Conservation (phyloP, 2,888 invertebrate species). For the Xanthia togata region DNA sequence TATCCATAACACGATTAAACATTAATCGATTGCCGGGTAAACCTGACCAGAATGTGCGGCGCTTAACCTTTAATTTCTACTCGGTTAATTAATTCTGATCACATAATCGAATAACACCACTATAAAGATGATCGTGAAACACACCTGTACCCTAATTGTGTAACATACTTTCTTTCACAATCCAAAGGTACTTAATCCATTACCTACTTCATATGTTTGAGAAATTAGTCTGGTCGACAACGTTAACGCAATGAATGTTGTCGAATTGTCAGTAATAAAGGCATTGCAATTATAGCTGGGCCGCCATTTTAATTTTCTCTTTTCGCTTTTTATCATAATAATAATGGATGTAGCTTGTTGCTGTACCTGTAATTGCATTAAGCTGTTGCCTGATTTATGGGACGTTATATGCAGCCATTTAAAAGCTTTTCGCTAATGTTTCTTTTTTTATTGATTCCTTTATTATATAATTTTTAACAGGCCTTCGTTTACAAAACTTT, state of each 20-base stretch:
- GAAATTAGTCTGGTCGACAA: neutral
- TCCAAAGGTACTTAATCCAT: neutral
- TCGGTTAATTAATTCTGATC: slow-evolving; percentile 51
- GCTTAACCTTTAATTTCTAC: slow-evolving; percentile 33
- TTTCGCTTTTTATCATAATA: slow-evolving; percentile 1
- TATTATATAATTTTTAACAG: neutral
- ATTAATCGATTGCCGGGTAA: slow-evolving; percentile 34
- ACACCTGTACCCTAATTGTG: neutral
- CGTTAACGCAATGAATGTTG: neutral
- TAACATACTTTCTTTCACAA: neutral
- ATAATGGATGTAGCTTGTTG: slow-evolving; percentile 6
- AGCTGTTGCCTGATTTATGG: slow-evolving; percentile 38
- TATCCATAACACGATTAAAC: slow-evolving; percentile 39
- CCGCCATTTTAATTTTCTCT: slow-evolving; percentile 18
- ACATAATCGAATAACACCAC: slow-evolving; percentile 44
- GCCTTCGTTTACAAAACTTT: neutral
- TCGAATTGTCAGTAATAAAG: neutral
- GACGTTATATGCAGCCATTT: slow-evolving; percentile 9
- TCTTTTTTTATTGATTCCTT: neutral
- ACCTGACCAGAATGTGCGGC: slow-evolving; percentile 30
- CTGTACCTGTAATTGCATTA: slow-evolving; percentile 18
- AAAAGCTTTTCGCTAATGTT: neutral
- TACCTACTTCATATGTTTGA: neutral
- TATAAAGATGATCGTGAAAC: slow-evolving; percentile 24
- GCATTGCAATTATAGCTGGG: neutral